These are phyloP conservation scores for Lasioglossum marginatum DNA, from an alignment of 2,888 invertebrate species.

Conservation along the genomic window DNA sequence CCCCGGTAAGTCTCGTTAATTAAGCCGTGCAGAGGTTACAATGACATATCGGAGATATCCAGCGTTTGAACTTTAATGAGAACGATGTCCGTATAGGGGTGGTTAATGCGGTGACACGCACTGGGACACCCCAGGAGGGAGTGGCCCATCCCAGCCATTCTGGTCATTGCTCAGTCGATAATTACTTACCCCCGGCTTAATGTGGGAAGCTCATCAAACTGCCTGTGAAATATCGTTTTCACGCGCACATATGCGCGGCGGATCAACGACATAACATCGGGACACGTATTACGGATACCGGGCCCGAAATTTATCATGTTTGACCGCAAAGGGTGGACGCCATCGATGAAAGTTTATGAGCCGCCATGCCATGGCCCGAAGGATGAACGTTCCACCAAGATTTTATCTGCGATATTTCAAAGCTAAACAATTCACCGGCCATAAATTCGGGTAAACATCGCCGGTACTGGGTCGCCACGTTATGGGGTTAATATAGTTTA, in stretches of 20 bases:
- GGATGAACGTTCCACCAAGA: conserved; percentile 20
- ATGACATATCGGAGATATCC: conserved; percentile 76
- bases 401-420: conserved; percentile 25
- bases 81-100: conserved; percentile 75
- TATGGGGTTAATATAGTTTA: conserved; percentile 10
- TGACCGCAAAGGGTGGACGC: conserved; percentile 36
- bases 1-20: conserved; percentile 68
- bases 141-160: conserved; percentile 75
- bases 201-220: conserved; percentile 77
- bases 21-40: conserved; percentile 74
- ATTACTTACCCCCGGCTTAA: conserved; percentile 80
- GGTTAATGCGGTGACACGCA: conserved; percentile 81
- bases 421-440: conserved; percentile 7
- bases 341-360: conserved; percentile 25
- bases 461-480: background rate
- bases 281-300: conserved; percentile 64
- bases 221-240: conserved; percentile 76
- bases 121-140: conserved; percentile 81
- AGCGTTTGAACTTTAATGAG: conserved; percentile 79
- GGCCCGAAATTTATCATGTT: conserved; percentile 64
- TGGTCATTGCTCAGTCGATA: conserved; percentile 78
- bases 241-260: conserved; percentile 61
- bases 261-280: conserved; percentile 57
- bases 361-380: background rate
- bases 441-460: conserved; percentile 12